Conservation (phyloP, 2,797 vertebrate species). For the Urophycis tenuis region DNA sequence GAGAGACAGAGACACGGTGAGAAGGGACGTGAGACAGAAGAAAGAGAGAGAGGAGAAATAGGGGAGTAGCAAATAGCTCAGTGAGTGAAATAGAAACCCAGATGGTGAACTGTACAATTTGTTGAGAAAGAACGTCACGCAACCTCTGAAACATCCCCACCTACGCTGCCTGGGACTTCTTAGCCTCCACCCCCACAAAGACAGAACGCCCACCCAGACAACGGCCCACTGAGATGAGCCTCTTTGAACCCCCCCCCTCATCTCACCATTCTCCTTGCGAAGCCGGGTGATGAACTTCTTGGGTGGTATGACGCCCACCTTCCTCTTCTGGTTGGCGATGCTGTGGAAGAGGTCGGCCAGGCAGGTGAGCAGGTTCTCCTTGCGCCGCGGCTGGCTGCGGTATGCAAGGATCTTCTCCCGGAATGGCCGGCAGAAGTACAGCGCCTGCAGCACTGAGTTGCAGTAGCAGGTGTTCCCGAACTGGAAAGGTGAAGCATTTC, state of each 20-base stretch:
- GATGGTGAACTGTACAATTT: neutral
- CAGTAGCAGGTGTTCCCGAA: slow-evolving; percentile 99
- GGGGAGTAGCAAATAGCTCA: slow-evolving; percentile 34
- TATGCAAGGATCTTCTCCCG: slow-evolving; percentile 96
- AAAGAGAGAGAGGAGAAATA: neutral
- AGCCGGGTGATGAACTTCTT: slow-evolving; percentile 97
- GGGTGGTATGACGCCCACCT: slow-evolving; percentile 96
- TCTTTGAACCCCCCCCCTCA: neutral
- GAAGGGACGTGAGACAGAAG: too few species aligned
- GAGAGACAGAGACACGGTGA: neutral
- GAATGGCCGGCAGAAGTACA: slow-evolving; percentile 95
- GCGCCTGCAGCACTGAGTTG: slow-evolving; percentile 94
- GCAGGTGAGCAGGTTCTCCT: slow-evolving; percentile 94
- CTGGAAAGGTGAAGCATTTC: slow-evolving; percentile 56
- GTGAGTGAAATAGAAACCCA: neutral
- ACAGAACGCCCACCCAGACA: neutral
- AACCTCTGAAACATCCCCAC: neutral
- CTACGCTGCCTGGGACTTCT: neutral
- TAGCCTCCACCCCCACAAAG: neutral
- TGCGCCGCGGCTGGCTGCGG: slow-evolving; percentile 93
- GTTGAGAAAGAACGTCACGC: neutral
- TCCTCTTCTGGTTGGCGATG: slow-evolving; percentile 97
- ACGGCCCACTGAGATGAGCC: neutral
- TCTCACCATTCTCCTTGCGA: slow-evolving; percentile 93
- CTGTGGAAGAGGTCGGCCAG: slow-evolving; percentile 96